A percentile compares a stretch with the other conserved stretches of the same genome.
phyloP scores from a whole-genome alignment of 2,113 vertebrate species.

The Mionectes macconnelli region DNA sequence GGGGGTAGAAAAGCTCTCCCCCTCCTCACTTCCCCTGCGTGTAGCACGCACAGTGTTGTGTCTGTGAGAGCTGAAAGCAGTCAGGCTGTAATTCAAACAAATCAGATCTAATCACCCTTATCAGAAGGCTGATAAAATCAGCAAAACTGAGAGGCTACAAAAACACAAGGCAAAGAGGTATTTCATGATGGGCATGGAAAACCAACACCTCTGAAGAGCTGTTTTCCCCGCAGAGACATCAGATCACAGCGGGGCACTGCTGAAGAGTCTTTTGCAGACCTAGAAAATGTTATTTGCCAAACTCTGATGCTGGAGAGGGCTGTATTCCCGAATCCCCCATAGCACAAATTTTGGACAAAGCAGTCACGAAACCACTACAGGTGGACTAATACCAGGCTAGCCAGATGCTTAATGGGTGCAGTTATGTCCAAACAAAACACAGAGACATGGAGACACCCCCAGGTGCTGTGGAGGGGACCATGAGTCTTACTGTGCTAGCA shows the following conservation, averaged over 20 bases:
- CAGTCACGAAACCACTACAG: neutral
- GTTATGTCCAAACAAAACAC: neutral
- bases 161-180: neutral
- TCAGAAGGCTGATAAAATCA: neutral
- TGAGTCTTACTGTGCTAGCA: neutral
- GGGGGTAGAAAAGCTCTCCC: neutral
- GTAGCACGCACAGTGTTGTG: neutral
- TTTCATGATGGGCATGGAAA: neutral
- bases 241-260: neutral
- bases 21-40: neutral
- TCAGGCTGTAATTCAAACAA: slow-evolving; percentile 42
- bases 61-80: slow-evolving; percentile 7
- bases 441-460: neutral
- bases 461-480: neutral
- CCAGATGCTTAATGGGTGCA: neutral
- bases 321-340: neutral
- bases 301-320: neutral
- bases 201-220: neutral
- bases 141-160: neutral
- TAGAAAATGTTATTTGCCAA: neutral
- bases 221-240: neutral
- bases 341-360: neutral
- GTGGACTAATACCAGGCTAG: rapidly evolving
- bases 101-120: slow-evolving; percentile 39
- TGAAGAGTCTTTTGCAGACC: neutral